Percentiles rank a stretch among this genome's conserved stretches.
Evolutionary conservation across 1,140 invertebrate species (phyloP).

Genomic region (Manduca sexta): DNA sequence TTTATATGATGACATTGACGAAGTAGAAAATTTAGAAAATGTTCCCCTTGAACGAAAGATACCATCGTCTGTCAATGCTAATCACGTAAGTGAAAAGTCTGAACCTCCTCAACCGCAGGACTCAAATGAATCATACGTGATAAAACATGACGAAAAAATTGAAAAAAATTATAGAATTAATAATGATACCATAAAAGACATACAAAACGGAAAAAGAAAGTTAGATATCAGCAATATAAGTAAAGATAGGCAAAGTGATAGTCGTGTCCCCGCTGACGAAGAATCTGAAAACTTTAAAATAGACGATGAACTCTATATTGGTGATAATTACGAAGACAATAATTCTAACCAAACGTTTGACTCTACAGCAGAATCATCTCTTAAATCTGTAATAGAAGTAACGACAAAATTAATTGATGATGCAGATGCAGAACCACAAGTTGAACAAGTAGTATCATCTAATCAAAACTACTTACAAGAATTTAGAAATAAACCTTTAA

Average conservation of each 20-base stretch:
- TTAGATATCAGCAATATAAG: no score
- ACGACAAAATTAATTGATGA: conserved; percentile 13
- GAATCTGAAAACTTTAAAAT: no score
- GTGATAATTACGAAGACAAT: not conserved
- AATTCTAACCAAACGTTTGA: conserved; percentile 32
- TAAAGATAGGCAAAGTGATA: no score
- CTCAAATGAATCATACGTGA: no score
- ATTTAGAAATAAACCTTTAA: conserved; percentile 26
- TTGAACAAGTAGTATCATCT: conserved; percentile 6
- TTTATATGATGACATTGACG: conserved; percentile 7
- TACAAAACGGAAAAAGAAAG: no score
- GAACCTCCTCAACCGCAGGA: not conserved
- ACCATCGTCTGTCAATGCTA: conserved; percentile 6
- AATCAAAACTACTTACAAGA: conserved; percentile 41
- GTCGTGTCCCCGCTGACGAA: no score
- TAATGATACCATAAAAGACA: no score
- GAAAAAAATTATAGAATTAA: no score
- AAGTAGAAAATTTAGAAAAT: conserved; percentile 7
- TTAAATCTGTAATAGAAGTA: conserved; percentile 31
- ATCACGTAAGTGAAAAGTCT: conserved; percentile 6
- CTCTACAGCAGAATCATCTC: conserved; percentile 39
- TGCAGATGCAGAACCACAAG: conserved; percentile 17
- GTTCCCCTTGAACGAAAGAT: conserved; percentile 16
- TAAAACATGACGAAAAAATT: no score
- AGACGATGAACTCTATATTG: not conserved